Evolutionary conservation across 2,888 invertebrate genomes (phyloP).

Genomic region (Cyrtodaria siliqua): DNA sequence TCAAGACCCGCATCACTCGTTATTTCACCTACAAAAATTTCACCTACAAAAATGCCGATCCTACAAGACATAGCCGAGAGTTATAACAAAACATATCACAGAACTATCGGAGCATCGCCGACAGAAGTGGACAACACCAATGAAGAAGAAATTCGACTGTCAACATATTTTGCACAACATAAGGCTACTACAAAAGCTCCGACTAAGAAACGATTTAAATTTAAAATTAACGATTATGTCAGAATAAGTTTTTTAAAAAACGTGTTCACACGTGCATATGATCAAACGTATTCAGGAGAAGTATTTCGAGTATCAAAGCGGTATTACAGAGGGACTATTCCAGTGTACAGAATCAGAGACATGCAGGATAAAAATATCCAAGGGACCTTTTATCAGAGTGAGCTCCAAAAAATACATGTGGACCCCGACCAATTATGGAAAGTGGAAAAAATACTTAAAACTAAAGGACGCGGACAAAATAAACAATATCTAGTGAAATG

Average conservation of each 20-base stretch:
- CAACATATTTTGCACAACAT: conserved; percentile 31
- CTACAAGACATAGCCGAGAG: conserved; percentile 51
- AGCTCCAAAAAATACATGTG: conserved; percentile 51
- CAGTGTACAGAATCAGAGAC: conserved; percentile 52
- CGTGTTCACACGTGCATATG: conserved; percentile 52
- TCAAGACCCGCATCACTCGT: conserved; percentile 40
- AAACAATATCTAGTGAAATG: conserved; percentile 65
- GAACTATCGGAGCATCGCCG: conserved; percentile 61
- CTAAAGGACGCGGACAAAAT: conserved; percentile 49
- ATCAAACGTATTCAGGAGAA: conserved; percentile 53
- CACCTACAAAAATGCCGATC: conserved; percentile 38
- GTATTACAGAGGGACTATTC: conserved; percentile 44
- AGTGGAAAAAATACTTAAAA: conserved; percentile 55
- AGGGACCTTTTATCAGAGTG: conserved; percentile 59
- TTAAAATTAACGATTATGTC: conserved; percentile 56
- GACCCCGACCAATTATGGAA: conserved; percentile 48
- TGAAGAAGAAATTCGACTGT: conserved; percentile 42
- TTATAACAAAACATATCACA: conserved; percentile 64
- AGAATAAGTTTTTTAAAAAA: conserved; percentile 47
- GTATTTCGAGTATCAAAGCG: conserved; percentile 53
- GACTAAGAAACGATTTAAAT: conserved; percentile 42
- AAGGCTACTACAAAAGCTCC: no score
- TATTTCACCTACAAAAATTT: conserved; percentile 51
- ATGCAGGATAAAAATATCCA: conserved; percentile 45
- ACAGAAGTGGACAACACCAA: conserved; percentile 43